Base-by-base conservation (phyloP, 2,113 vertebrate species). In the Agelaius phoeniceus region DNA sequence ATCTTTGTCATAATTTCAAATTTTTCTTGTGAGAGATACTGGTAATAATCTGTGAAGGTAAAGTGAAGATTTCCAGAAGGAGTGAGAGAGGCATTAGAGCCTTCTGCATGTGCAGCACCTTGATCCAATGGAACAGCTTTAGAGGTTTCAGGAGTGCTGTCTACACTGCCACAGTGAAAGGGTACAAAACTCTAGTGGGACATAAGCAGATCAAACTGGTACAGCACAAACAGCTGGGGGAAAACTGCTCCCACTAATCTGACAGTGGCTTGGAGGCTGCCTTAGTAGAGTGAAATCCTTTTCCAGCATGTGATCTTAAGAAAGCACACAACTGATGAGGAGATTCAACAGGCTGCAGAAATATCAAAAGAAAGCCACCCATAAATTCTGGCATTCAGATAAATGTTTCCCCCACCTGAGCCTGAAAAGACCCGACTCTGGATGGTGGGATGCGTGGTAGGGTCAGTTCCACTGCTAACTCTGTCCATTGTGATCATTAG, bases 401-500 rank as follows among this genome's bases (percentile, higher is more conserved):
- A 8, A 74, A 15, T 80, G 26, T 80, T 84, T 19, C 16, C 31
- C 6, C 15, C 5, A 21, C 35, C 15, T 31, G 44, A 51, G 7
- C 41, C 63, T 80, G 58, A 67, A 58, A 51, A 84, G 30, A 44
- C 33, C 27, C 19, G 21, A 27, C 49, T 54, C 11, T 69, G 30
- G 28, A 33, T 66, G 75, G 73, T 81, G 49, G 58, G 61, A 93
- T 8, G 3, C 22, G 9, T 15, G 43, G 68, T 92, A 41, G 68
- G 35, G 37, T 52, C 27, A 54, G 1, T 86, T 49, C 21, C 39
- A 4, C 51, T 82, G 28, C 91, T 98, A 89, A 98, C 61, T 68
- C 28, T 96, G 62, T 54, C 75, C 28, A 1, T 90, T 97, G 95
- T 97, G 94, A 81, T 97, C 88, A 78, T 57, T 94, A 99, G 99